Percentiles rank a stretch among this genome's conserved stretches.
These are phyloP conservation scores for Alloplasta piceator DNA, from an alignment of 2,888 invertebrate species.

Conservation along the genomic window DNA sequence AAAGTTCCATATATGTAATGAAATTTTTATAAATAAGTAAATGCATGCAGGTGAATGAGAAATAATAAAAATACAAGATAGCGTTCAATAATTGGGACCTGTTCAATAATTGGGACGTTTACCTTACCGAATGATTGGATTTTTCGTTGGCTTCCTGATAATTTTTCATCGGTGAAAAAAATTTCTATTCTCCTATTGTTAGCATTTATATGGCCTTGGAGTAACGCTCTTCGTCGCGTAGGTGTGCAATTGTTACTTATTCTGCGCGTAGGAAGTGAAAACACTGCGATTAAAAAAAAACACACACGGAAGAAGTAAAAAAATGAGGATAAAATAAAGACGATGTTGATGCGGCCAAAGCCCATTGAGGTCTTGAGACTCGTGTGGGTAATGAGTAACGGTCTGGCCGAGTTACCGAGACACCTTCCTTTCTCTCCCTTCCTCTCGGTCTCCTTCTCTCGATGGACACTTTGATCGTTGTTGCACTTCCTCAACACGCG, in stretches of 20 bases:
- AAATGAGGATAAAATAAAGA: slow-evolving; percentile 56
- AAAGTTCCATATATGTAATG: too few species aligned
- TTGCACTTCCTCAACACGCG: slow-evolving; percentile 7
- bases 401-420: slow-evolving; percentile 77
- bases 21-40: too few species aligned
- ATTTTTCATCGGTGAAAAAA: too few species aligned
- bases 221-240: slow-evolving; percentile 35
- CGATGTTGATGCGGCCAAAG: slow-evolving; percentile 69
- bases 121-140: too few species aligned
- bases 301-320: slow-evolving; percentile 21
- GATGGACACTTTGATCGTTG: slow-evolving; percentile 30
- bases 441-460: neutral
- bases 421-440: slow-evolving; percentile 25
- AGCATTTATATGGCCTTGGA: neutral
- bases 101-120: too few species aligned
- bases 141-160: too few species aligned
- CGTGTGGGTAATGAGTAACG: slow-evolving; percentile 77
- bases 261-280: slow-evolving; percentile 20
- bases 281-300: slow-evolving; percentile 29
- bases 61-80: too few species aligned
- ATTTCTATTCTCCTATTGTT: too few species aligned
- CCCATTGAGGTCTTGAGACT: slow-evolving; percentile 78
- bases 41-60: too few species aligned
- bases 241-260: slow-evolving; percentile 33
- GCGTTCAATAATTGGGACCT: too few species aligned